phyloP scores from a whole-genome alignment of 2,888 invertebrate species.

The Andrena marginata region DNA sequence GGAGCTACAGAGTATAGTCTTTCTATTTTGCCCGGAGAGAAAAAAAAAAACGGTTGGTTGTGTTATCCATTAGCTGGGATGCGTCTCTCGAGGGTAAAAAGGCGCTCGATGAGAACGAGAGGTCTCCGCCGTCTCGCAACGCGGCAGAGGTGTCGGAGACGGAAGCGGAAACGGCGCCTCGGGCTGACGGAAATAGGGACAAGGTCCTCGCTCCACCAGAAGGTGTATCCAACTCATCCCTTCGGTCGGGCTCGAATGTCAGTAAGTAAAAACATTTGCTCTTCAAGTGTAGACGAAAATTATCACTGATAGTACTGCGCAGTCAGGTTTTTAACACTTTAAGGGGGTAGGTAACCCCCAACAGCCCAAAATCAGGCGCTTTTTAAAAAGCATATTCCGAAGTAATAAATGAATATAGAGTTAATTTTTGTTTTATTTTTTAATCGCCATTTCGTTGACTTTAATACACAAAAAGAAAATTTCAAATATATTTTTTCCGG shows the following conservation, averaged over 20 bases:
- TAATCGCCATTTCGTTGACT: too few species aligned
- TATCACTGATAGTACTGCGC: too few species aligned
- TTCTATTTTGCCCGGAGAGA: slow-evolving; percentile 27
- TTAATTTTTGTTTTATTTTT: too few species aligned
- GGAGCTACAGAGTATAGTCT: neutral
- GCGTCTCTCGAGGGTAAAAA: slow-evolving; percentile 70
- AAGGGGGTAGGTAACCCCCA: too few species aligned
- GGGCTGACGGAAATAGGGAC: slow-evolving; percentile 71
- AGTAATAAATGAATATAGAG: too few species aligned
- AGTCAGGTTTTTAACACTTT: too few species aligned
- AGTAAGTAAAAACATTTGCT: slow-evolving; percentile 67
- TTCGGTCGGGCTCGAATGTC: slow-evolving; percentile 61
- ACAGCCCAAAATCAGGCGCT: too few species aligned
- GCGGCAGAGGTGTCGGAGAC: slow-evolving; percentile 61
- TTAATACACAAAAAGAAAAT: too few species aligned
- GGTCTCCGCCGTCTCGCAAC: slow-evolving; percentile 58
- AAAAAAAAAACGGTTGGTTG: slow-evolving; percentile 44
- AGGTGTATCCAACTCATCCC: slow-evolving; percentile 59
- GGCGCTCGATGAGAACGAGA: slow-evolving; percentile 66
- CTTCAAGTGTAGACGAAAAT: slow-evolving; percentile 3
- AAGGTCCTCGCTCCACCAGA: slow-evolving; percentile 59
- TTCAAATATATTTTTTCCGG: too few species aligned
- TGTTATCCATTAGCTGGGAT: slow-evolving; percentile 75
- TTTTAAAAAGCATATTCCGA: too few species aligned
- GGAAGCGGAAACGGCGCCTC: slow-evolving; percentile 67